Evolutionary conservation across 2,113 vertebrate genomes (phyloP).

Genomic region (Xiphophorus couchianus): DNA sequence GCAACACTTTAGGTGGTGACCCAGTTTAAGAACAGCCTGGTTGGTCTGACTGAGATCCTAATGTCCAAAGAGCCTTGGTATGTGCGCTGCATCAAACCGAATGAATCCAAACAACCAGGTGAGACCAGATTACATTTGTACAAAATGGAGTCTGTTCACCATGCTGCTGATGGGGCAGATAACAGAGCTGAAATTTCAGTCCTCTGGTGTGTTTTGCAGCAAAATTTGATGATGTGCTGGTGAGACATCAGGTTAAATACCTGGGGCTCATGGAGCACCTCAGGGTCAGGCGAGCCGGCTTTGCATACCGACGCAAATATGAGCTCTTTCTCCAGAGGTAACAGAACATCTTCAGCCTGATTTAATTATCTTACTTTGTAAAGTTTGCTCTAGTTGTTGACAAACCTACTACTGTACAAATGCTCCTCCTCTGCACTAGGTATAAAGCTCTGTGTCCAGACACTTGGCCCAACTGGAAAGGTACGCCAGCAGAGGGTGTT

Average conservation of each 20-base stretch:
- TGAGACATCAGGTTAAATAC: conserved; percentile 95
- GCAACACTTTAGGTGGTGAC: conserved; percentile 86
- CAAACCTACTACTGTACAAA: too few relatives aligned
- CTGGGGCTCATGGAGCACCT: conserved; percentile 97
- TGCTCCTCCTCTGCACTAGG: conserved; percentile 67
- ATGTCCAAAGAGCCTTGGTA: conserved; percentile 94
- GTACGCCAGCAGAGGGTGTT: conserved; percentile 90
- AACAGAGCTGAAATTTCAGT: conserved; percentile 2
- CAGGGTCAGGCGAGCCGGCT: conserved; percentile 91
- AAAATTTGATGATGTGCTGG: conserved; percentile 89
- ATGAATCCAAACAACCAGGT: conserved; percentile 90
- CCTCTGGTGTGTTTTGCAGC: conserved; percentile 70
- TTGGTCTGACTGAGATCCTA: conserved; percentile 89
- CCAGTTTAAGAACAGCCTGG: conserved; percentile 94
- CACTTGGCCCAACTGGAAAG: conserved; percentile 96
- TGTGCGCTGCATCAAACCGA: conserved; percentile 95
- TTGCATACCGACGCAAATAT: conserved; percentile 91
- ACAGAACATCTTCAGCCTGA: not conserved
- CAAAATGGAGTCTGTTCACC: too few relatives aligned
- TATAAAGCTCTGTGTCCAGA: conserved; percentile 94
- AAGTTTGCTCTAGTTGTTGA: not conserved
- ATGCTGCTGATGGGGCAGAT: not conserved
- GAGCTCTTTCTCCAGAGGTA: conserved; percentile 94
- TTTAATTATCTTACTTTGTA: not conserved
- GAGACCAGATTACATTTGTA: not conserved